Evolutionary conservation across 2,888 invertebrate species (phyloP).

Genomic region (Slavum lentiscoides): DNA sequence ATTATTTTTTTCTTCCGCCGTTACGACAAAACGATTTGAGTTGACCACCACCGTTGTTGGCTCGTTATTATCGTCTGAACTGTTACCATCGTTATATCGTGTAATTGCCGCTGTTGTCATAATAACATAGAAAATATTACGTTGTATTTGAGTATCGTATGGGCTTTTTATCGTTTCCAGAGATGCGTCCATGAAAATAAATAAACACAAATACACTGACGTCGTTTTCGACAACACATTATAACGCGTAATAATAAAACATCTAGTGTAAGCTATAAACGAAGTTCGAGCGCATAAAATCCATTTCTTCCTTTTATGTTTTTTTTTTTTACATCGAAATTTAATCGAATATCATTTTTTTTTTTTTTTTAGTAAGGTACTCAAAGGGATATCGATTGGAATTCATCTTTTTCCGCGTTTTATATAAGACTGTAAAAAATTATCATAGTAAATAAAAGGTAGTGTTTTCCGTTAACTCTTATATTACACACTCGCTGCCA

Average conservation of each 20-base stretch:
- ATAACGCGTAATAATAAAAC: constrained; percentile 1
- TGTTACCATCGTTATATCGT: not conserved
- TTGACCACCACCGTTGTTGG: too few species aligned
- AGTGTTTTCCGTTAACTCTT: too few species aligned
- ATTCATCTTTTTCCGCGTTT: not conserved
- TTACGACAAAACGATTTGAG: too few species aligned
- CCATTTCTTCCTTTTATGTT: not conserved
- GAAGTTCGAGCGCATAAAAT: not conserved
- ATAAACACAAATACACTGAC: not conserved
- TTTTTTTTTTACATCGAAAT: not conserved
- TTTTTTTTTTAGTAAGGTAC: not conserved
- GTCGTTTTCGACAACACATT: not conserved
- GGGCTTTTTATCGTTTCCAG: not conserved
- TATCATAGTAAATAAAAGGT: too few species aligned
- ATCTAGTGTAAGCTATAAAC: not conserved
- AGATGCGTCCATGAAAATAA: not conserved
- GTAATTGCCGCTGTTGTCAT: not conserved
- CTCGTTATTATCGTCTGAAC: not conserved
- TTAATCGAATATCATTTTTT: not conserved
- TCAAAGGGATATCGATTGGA: not conserved
- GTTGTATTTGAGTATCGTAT: not conserved
- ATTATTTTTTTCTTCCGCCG: too few species aligned
- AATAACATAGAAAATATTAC: not conserved
- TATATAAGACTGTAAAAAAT: too few species aligned
- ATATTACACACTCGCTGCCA: not conserved